Conservation (phyloP, 2,888 invertebrate genomes). For the Chymomyza caudatula region DNA sequence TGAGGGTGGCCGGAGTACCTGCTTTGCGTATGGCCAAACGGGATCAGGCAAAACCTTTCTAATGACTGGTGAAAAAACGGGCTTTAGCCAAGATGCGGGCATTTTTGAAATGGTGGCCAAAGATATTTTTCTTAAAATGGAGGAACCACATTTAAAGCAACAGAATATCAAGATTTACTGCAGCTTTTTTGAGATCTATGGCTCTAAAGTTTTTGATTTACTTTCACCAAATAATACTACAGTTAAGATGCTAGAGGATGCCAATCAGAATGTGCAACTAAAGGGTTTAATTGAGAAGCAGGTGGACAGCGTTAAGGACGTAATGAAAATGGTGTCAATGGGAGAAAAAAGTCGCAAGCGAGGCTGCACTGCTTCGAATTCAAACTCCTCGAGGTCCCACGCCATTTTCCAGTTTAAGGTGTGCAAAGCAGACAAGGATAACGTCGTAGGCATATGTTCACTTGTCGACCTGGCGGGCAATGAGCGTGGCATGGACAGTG, state of each 20-base stretch:
- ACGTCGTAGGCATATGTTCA: slow-evolving; percentile 98
- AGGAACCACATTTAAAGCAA: slow-evolving; percentile 87
- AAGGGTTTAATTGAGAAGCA: slow-evolving; percentile 95
- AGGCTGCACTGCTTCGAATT: slow-evolving; percentile 98
- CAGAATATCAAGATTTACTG: slow-evolving; percentile 88
- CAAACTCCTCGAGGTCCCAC: slow-evolving; percentile 97
- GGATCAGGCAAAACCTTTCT: slow-evolving; percentile 97
- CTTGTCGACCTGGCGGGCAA: slow-evolving; percentile 97
- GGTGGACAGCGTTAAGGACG: slow-evolving; percentile 94
- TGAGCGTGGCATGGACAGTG: slow-evolving; percentile 98
- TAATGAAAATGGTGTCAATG: slow-evolving; percentile 92
- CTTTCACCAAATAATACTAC: slow-evolving; percentile 91
- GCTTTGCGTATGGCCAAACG: slow-evolving; percentile 99
- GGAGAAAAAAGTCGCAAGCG: slow-evolving; percentile 94
- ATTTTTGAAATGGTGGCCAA: slow-evolving; percentile 97
- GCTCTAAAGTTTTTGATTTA: slow-evolving; percentile 94
- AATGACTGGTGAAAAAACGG: slow-evolving; percentile 98
- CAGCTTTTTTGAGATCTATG: slow-evolving; percentile 99
- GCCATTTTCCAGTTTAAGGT: slow-evolving; percentile 98
- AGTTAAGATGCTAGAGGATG: slow-evolving; percentile 95
- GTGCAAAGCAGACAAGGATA: slow-evolving; percentile 85
- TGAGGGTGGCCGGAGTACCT: slow-evolving; percentile 98
- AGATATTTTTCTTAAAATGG: slow-evolving; percentile 92
- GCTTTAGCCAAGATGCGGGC: slow-evolving; percentile 93
- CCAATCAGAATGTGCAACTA: slow-evolving; percentile 97